Evolutionary conservation across 2,113 vertebrate genomes (phyloP), one percentile per base, ranked within the genome.

Genomic region (Ceyx margarethae): DNA sequence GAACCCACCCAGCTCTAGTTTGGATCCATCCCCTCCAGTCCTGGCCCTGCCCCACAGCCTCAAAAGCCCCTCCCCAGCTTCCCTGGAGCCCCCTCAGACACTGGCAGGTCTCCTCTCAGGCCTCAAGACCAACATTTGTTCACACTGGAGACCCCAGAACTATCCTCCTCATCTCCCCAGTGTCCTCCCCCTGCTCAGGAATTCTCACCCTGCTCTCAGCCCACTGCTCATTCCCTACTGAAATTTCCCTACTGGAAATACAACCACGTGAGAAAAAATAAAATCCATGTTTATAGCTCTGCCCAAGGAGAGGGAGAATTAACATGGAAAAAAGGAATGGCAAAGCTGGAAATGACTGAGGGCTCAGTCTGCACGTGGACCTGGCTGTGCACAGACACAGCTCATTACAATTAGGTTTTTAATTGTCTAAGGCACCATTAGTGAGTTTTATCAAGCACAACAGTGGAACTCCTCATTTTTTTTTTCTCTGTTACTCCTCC

Each of bases 201-300:
- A 37, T 37, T 37, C 37, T 37, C 37, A 37, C 37, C 11, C 37
- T 37, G 37, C 37, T 37, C 37, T 37, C 37, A 37, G 37, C 37
- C 37, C 37, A 37, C 37, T 37, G 37, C 37, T 37, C 37, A 37
- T 37, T 37, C 37, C 37, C 37, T 37, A 10, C 37, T 37, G 37
- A 37, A 10, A 37, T 72, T 68, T 13, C 71, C 61, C 50, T 61
- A 88, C 45, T 90, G 83, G 64, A 89, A 88, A 94, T 81, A 71
- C 83, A 89, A 91, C 31, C 22, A 42, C 60, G 29, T 87, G 43
- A 95, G 81, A 56, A 93, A 94, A 94, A 95, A 90, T 48, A 89
- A 87, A 87, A 87, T 33, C 81, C 33, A 10, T 82, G 87, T 91
- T 76, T 68, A 61, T 10, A 62, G 81, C 64, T 87, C 33, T 85